These are phyloP conservation scores for Psittacus erithacus DNA, from an alignment of 2,113 vertebrate genomes.

Conservation along the genomic window DNA sequence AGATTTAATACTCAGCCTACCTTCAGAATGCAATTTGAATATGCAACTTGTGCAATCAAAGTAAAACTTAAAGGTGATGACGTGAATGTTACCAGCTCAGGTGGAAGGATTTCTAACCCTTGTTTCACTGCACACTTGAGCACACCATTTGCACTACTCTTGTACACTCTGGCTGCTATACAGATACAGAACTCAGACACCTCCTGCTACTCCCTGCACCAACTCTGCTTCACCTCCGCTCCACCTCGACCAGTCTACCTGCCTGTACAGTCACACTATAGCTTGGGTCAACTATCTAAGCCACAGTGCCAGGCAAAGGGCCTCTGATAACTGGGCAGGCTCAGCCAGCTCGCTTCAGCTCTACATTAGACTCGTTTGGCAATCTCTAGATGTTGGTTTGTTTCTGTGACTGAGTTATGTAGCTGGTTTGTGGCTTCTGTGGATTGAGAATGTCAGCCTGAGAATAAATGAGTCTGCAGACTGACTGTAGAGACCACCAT, in stretches of 20 bases:
- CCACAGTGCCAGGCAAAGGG: neutral
- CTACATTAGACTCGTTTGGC: neutral
- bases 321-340: neutral
- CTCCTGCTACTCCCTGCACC: neutral
- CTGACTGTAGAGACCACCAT: neutral
- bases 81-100: neutral
- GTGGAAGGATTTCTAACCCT: neutral
- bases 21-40: neutral
- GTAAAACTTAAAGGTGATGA: neutral
- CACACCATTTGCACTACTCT: neutral
- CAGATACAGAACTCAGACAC: neutral
- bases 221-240: neutral
- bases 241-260: neutral
- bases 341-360: neutral
- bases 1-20: neutral
- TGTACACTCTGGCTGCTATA: neutral
- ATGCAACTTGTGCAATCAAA: neutral
- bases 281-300: neutral
- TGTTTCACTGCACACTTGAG: neutral
- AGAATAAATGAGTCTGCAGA: neutral
- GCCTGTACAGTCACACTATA: fast-evolving
- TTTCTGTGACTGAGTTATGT: neutral
- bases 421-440: fast-evolving
- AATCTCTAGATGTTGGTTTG: neutral
- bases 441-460: neutral